Base-by-base conservation (phyloP, 1,140 invertebrate species). In the Tetragonula clypearis region DNA sequence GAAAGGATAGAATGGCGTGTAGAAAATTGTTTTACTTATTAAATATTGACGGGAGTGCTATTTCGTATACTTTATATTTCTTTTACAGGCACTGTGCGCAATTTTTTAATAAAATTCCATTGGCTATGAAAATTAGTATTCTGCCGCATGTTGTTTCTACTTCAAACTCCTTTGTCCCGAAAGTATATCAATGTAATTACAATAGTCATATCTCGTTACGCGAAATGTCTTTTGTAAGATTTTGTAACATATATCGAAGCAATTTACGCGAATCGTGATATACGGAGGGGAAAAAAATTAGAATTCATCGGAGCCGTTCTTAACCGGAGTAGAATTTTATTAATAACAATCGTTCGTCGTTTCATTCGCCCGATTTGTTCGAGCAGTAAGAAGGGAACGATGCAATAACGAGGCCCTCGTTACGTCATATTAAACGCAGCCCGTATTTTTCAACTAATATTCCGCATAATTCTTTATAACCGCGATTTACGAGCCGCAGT, bases 391-490 rank as follows among this genome's bases (percentile, higher is more conserved):
- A 1, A 30, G 53, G n/a, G 12, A 56, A 17, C 2, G 21, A 75
- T 19, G 23, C 17, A n/a, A 30, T 35, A 66, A n/a, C 15, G 26
- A 26, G 23, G 8, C 30, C 4, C 41, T 56, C 19, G 41, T n/a
- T n/a, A 35, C 19, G 17, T 71, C n/a, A 21, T 23, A 30, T 53
- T 72, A 81, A 73, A 60, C 55, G 41, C 5, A 60, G 26, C 35
- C 35, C 55, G 30, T 71, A 78, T 79, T 74, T 56, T 41, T 8
- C 81, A 21, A 58, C 53, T 73, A 68, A 58, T 76, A 66, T 68
- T 49, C 21, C 30, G 53, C 53, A 26, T 76, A 68, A 75, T 14
- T 82, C 26, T 68, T 41, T 77, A 19, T 84, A 83, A 83, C 17
- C 58, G 30, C 23, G 26, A 82, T 82, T 82, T 82, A 82, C 73